Base-by-base conservation (phyloP, 2,888 invertebrate genomes). In the Yponomeuta plumbellus region DNA sequence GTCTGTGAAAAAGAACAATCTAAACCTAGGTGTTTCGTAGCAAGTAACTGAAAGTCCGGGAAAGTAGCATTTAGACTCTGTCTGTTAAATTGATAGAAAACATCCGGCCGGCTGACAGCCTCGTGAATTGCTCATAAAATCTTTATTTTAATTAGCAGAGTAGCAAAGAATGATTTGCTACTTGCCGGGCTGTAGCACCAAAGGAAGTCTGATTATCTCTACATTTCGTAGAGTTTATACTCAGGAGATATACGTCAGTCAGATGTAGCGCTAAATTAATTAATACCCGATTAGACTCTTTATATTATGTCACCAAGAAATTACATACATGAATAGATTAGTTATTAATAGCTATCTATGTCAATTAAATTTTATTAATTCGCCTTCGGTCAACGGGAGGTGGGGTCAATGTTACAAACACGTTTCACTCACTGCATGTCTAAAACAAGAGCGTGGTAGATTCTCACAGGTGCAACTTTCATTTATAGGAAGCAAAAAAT, bases 381-480 rank as follows among this genome's bases (percentile, higher is more conserved):
- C 44, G 13, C 17, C 44, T 52, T 17, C 44, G 44, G 13, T 52
- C 44, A 6, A 17, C 17, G 44, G 34, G 34, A 34, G 34, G 17
- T 52, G 77, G 76, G 84, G 88, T 88, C 87, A 89, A 85, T 86
- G 85, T 80, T 81, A 83, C 74, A 73, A 80, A 80, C 80, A 76
- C 80, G 84, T 88, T 87, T 88, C 83, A 83, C 83, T 73, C 10
- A 56, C 17, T 26, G 17, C n/a, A 23, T 8, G 20, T 21, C 26
- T 59, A 66, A 58, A 40, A 66, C 58, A 59, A 59, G 39, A 61
- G 40, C 52, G 26, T 65, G 21, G 56, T 23, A 57, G 39, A 80
- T 88, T 89, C 89, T 84, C 90, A 90, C 87, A 86, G 81, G 77
- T 83, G 81, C 82, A 83, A 90, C 91, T 90, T 91, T 91, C 91